Base-by-base conservation (phyloP, 2,888 invertebrate genomes). In the Tetheella fluctuosa region DNA sequence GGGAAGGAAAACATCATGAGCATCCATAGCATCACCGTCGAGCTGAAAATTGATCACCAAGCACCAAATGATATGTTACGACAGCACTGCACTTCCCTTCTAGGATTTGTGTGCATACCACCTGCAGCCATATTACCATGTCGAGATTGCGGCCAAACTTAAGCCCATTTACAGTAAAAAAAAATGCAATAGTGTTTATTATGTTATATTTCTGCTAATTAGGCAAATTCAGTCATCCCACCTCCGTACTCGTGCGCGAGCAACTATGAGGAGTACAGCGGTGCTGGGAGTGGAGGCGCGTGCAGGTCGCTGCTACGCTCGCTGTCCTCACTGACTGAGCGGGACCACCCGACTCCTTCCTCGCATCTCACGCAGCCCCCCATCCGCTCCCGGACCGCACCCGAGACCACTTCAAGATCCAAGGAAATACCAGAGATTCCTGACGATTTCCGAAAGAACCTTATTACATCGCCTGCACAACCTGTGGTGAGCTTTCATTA, bases 161-260 rank as follows among this genome's bases (percentile, higher is more conserved):
- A 8, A 34, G 34, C 12, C 13, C 15, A n/a, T 25, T n/a, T 6
- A 25, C 25, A 25, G 25, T 25, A 4, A 25, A 25, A 25, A 25
- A 4, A 4, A 2, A 4, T 25, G 25, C 25, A 25, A 25, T 25
- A 6, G 2, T 25, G 25, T 25, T 25, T 25, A 25, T 25, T 25
- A 25, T 25, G 25, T 25, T 25, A 25, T 25, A 25, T n/a, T 62
- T 54, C 56, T 56, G 52, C 62, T 59, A 83, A 82, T 8, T 81
- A 95, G 95, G 96, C 97, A 59, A 97, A 97, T 86, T 95, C 96
- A 62, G 94, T 97, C 83, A 95, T 97, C 74, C 97, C 97, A 63
- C 97, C 97, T 54, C 97, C 97, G 20, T 97, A 97, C 88, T 97
- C 97, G 62, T 95, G 96, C 77, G 96, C 96, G 70, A 95, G 95